Evolutionary conservation across 2,113 vertebrate species (phyloP).

Genomic region (Hiodon tergisus): DNA sequence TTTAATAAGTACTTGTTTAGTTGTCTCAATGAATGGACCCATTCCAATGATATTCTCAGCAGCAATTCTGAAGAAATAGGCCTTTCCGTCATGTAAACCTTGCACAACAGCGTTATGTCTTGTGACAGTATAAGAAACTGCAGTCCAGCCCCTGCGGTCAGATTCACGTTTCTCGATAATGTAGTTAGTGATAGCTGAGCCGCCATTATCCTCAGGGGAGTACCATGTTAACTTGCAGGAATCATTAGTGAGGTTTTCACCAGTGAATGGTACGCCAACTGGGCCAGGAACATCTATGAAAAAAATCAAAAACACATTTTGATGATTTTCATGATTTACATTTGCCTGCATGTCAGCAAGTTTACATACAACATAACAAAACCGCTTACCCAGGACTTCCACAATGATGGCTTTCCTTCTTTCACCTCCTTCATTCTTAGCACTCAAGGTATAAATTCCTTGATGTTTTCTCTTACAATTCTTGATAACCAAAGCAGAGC

Average conservation of each 20-base stretch:
- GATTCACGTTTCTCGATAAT: constrained; percentile 92
- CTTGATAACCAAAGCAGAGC: constrained; percentile 91
- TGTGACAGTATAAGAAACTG: constrained; percentile 89
- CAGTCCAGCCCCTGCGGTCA: constrained; percentile 91
- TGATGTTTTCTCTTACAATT: constrained; percentile 88
- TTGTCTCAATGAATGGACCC: constrained; percentile 85
- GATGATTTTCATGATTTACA: neutral
- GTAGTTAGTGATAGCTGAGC: constrained; percentile 92
- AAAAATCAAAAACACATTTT: constrained; percentile 26
- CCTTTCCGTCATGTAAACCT: constrained; percentile 82
- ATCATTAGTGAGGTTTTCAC: constrained; percentile 86
- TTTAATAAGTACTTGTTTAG: constrained; percentile 78
- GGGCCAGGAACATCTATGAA: constrained; percentile 88
- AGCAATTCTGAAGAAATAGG: constrained; percentile 95
- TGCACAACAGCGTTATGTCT: constrained; percentile 93
- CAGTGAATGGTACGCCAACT: constrained; percentile 82
- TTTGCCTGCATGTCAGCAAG: neutral
- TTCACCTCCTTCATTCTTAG: constrained; percentile 93
- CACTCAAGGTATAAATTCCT: constrained; percentile 86
- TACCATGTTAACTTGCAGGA: constrained; percentile 95
- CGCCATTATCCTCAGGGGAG: constrained; percentile 92
- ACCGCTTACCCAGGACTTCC: constrained; percentile 86
- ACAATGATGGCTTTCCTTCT: constrained; percentile 90
- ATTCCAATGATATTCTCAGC: constrained; percentile 97
- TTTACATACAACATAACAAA: neutral